Evolutionary conservation across 1,140 invertebrate genomes (phyloP).

Genomic region (Tyrophagus putrescentiae): DNA sequence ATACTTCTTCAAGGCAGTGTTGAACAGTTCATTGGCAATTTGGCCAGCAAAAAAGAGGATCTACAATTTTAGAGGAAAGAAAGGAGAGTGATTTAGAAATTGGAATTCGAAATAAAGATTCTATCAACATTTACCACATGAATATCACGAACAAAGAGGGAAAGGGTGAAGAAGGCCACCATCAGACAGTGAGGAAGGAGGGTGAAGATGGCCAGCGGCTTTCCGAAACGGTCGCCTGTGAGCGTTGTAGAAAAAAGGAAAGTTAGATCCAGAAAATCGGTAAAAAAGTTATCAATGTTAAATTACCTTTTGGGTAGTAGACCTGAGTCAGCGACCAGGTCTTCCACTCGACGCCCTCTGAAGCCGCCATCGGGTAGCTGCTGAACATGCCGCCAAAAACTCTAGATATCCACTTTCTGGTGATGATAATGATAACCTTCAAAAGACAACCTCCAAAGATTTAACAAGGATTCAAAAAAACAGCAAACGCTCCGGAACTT

Average conservation of each 20-base stretch:
- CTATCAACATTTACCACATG: slow-evolving; percentile 9
- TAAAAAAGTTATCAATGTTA: not conserved
- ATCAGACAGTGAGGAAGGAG: slow-evolving; percentile 3
- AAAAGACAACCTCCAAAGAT: too few relatives aligned
- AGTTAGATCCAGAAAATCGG: not conserved
- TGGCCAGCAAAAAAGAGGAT: slow-evolving; percentile 17
- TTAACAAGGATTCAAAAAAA: too few relatives aligned
- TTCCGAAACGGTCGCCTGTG: slow-evolving; percentile 12
- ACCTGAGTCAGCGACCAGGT: slow-evolving; percentile 15
- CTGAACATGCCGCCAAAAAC: too few relatives aligned
- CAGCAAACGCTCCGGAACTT: too few relatives aligned
- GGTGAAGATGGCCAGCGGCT: slow-evolving; percentile 8
- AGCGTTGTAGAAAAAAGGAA: not conserved
- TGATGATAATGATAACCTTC: too few relatives aligned
- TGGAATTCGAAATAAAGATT: not conserved
- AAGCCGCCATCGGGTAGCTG: too few relatives aligned
- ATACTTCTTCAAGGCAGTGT: slow-evolving; percentile 4
- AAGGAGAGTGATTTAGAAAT: not conserved
- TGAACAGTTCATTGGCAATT: slow-evolving; percentile 18
- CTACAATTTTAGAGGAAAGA: not conserved
- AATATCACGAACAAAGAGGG: slow-evolving; percentile 17
- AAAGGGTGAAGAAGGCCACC: slow-evolving; percentile 15
- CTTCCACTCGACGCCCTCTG: slow-evolving; percentile 17
- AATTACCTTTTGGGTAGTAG: slow-evolving; percentile 19
- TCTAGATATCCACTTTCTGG: too few relatives aligned